Evolutionary conservation across 2,113 vertebrate species (phyloP).

Genomic region (Potamarius usumacintae): DNA sequence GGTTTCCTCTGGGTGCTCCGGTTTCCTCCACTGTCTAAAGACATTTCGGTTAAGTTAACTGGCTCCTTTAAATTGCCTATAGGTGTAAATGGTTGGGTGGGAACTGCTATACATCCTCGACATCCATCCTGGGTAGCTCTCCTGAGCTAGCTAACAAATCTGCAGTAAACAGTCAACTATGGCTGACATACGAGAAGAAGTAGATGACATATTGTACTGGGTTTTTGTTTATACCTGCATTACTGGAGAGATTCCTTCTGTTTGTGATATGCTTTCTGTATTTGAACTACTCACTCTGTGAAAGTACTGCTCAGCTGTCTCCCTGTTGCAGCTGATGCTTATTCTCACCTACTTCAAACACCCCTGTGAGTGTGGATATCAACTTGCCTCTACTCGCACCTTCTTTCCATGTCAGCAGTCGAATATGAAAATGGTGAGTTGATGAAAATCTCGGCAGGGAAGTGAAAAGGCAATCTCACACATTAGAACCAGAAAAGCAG

Average conservation of each 20-base stretch:
- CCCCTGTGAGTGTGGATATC: conserved; percentile 1
- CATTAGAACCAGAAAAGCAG: conserved; percentile 51
- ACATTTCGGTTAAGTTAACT: too few relatives aligned
- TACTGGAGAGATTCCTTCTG: conserved; percentile 31
- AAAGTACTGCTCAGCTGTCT: conserved; percentile 26
- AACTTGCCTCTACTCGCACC: conserved; percentile 31
- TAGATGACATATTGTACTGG: background rate
- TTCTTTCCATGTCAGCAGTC: conserved; percentile 10
- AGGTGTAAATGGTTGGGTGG: too few relatives aligned
- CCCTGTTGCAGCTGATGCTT: conserved; percentile 5
- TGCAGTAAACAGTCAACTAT: too few relatives aligned
- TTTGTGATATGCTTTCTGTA: conserved; percentile 35
- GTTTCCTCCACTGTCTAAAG: too few relatives aligned
- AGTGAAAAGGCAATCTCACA: conserved; percentile 34
- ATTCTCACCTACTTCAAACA: conserved; percentile 49
- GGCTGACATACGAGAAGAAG: too few relatives aligned
- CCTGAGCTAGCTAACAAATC: too few relatives aligned
- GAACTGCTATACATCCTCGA: too few relatives aligned
- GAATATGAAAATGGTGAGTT: conserved; percentile 26
- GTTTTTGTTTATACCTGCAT: conserved; percentile 32
- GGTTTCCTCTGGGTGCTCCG: too few relatives aligned
- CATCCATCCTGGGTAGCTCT: too few relatives aligned
- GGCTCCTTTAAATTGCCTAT: too few relatives aligned
- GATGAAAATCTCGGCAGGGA: conserved; percentile 5
- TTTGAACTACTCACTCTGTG: conserved; percentile 20